Evolutionary conservation across 2,888 invertebrate species (phyloP).

Genomic region (Nudaria mundana): DNA sequence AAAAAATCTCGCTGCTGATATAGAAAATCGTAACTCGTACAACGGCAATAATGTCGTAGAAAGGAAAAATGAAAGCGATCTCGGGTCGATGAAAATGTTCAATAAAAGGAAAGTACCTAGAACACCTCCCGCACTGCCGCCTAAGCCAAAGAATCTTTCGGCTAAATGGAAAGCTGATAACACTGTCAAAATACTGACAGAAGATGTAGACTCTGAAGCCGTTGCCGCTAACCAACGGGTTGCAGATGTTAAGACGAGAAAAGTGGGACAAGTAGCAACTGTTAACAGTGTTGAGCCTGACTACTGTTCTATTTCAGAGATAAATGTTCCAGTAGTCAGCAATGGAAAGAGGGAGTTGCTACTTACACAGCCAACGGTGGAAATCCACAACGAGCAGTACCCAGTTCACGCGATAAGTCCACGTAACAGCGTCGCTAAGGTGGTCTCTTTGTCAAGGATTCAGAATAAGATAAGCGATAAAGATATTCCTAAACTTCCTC

Average conservation of each 20-base stretch:
- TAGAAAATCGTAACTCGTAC: constrained; percentile 67
- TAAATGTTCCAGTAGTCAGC: constrained; percentile 84
- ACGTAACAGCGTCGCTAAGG: constrained; percentile 71
- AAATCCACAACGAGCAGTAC: constrained; percentile 77
- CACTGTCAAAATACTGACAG: constrained; percentile 62
- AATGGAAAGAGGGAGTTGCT: constrained; percentile 77
- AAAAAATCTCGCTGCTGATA: constrained; percentile 75
- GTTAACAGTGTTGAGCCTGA: constrained; percentile 83
- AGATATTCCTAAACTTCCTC: constrained; percentile 87
- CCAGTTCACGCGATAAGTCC: constrained; percentile 61
- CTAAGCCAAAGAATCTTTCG: constrained; percentile 88
- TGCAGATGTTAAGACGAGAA: constrained; percentile 79
- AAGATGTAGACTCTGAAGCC: constrained; percentile 79
- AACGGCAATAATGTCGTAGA: constrained; percentile 60
- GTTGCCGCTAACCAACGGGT: constrained; percentile 82
- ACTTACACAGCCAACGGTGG: constrained; percentile 77
- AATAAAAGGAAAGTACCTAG: constrained; percentile 82
- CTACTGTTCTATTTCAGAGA: constrained; percentile 89
- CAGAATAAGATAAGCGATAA: constrained; percentile 75
- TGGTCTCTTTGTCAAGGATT: constrained; percentile 68
- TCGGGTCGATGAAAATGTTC: constrained; percentile 70
- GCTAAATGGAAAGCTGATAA: constrained; percentile 83
- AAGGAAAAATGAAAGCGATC: constrained; percentile 60
- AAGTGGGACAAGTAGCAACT: constrained; percentile 76
- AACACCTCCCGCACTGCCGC: constrained; percentile 88